phyloP scores from a whole-genome alignment of 2,797 vertebrate genomes.

The Pelodytes ibericus region DNA sequence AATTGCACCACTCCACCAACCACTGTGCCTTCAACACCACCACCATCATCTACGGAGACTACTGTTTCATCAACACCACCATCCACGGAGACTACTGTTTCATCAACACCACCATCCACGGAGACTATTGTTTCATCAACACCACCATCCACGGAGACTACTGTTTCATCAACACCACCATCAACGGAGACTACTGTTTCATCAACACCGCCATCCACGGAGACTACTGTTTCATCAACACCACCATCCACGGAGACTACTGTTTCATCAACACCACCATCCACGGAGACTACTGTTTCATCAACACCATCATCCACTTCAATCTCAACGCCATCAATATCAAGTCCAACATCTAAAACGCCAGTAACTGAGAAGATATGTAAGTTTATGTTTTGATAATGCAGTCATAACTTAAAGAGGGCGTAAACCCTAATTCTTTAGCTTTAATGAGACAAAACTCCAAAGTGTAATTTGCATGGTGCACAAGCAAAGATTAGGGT shows the following conservation, averaged over 20 bases:
- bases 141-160: not conserved
- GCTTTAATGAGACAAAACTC: too few relatives aligned
- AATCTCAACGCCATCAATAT: not conserved
- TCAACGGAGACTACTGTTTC: not conserved
- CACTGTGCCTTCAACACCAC: slow-evolving; percentile 25
- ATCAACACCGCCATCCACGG: slow-evolving; percentile 16
- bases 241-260: not conserved
- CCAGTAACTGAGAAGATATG: too few relatives aligned
- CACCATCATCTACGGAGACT: too few relatives aligned
- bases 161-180: not conserved
- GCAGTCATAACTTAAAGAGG: too few relatives aligned
- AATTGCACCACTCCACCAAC: slow-evolving; percentile 57
- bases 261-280: not conserved
- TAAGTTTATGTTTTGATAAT: not conserved
- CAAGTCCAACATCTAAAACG: too few relatives aligned
- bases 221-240: slow-evolving; percentile 28
- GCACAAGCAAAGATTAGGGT: too few relatives aligned
- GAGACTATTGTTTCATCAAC: too few relatives aligned
- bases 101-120: slow-evolving; percentile 8
- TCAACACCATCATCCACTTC: not conserved
- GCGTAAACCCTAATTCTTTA: too few relatives aligned
- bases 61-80: slow-evolving; percentile 2
- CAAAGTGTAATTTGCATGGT: too few relatives aligned
- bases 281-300: not conserved
- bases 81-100: not conserved